phyloP scores from a whole-genome alignment of 2,888 invertebrate species.

The Drosophila falleni region DNA sequence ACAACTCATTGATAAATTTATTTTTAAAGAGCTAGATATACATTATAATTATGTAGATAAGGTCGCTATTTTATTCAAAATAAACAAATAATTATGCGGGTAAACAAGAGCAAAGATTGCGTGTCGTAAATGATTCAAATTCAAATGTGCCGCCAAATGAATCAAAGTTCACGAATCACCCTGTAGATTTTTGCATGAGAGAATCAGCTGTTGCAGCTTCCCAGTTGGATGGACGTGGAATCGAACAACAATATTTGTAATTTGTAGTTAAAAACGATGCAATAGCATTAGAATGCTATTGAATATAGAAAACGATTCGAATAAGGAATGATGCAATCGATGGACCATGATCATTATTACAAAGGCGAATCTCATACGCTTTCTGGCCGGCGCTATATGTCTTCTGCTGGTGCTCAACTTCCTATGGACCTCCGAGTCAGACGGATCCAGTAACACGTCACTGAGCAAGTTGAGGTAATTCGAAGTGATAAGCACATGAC shows the following conservation, averaged over 20 bases:
- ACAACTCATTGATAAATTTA: constrained; percentile 8
- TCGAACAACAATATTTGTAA: constrained; percentile 50
- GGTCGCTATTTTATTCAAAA: not conserved
- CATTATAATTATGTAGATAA: not conserved
- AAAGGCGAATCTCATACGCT: constrained; percentile 75
- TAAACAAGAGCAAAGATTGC: not conserved
- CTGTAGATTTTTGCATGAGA: constrained; percentile 26
- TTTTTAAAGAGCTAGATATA: not conserved
- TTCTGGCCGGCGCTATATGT: constrained; percentile 73
- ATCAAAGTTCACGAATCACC: constrained; percentile 27
- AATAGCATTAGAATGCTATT: constrained; percentile 54
- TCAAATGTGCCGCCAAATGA: constrained; percentile 36
- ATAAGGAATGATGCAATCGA: constrained; percentile 69
- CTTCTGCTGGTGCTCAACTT: constrained; percentile 83
- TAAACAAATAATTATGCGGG: not conserved
- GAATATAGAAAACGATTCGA: constrained; percentile 32
- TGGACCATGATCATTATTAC: constrained; percentile 75
- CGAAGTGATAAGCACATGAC: constrained; percentile 9
- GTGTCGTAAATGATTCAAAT: not conserved
- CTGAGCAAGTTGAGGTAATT: constrained; percentile 83
- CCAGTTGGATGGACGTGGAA: constrained; percentile 35
- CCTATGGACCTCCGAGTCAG: constrained; percentile 72
- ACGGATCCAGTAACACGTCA: constrained; percentile 69
- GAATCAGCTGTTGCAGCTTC: constrained; percentile 58
- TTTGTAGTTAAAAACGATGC: constrained; percentile 31